A percentile compares a stretch with the other conserved stretches of the same genome.
Evolutionary conservation across 2,888 invertebrate genomes (phyloP).

Genomic region (Peribatodes rhomboidaria): DNA sequence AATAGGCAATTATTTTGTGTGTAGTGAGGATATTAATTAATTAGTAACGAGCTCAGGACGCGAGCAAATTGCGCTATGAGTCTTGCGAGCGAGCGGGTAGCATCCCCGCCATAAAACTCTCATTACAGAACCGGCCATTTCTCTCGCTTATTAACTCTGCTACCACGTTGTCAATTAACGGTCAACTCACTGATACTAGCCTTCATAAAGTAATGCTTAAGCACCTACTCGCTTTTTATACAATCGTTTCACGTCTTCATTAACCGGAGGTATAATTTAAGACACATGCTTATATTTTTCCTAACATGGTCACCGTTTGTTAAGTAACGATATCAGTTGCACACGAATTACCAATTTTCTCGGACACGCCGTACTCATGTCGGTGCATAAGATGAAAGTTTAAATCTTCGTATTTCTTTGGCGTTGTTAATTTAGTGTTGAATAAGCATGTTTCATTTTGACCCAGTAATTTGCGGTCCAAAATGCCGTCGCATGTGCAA

Average conservation of each 20-base stretch:
- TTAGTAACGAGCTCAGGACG: constrained; percentile 59
- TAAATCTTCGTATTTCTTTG: constrained; percentile 17
- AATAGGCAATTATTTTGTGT: constrained; percentile 56
- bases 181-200: constrained; percentile 47
- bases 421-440: constrained; percentile 32
- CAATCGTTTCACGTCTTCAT: constrained; percentile 24
- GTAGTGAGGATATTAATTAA: constrained; percentile 59
- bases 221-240: constrained; percentile 37
- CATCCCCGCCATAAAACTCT: constrained; percentile 68
- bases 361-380: constrained; percentile 30
- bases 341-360: constrained; percentile 24
- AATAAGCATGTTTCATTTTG: constrained; percentile 53
- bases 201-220: constrained; percentile 22
- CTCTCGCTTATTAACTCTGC: constrained; percentile 69
- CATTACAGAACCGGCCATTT: constrained; percentile 68
- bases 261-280: constrained; percentile 31
- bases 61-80: constrained; percentile 64
- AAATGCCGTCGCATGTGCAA: constrained; percentile 80
- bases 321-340: constrained; percentile 3
- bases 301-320: constrained; percentile 23
- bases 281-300: constrained; percentile 15
- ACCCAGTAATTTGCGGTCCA: constrained; percentile 69
- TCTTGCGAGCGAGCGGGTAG: constrained; percentile 53
- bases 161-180: constrained; percentile 64
- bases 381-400: constrained; percentile 21